These are phyloP conservation scores for Caenorhabditis zanzibari DNA, from an alignment of 2,888 invertebrate species.

Conservation along the genomic window DNA sequence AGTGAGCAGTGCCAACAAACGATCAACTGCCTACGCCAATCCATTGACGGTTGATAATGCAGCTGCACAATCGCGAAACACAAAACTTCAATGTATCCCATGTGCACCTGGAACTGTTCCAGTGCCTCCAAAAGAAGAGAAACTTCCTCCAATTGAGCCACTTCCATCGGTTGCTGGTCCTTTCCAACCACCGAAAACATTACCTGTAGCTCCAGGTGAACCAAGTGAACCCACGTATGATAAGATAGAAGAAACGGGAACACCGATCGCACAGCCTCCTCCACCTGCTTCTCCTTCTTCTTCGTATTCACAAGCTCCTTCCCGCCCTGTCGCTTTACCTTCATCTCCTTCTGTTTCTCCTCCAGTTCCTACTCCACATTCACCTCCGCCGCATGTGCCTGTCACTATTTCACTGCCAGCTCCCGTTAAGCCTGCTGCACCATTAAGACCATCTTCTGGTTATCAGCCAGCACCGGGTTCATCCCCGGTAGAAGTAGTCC, in stretches of 20 bases:
- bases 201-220: constrained; percentile 58
- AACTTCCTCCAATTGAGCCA: constrained; percentile 55
- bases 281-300: constrained; percentile 31
- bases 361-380: constrained; percentile 3
- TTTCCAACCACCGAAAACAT: constrained; percentile 50
- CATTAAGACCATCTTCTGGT: constrained; percentile 6
- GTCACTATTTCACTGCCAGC: constrained; percentile 38
- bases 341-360: constrained; percentile 15
- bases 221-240: constrained; percentile 54
- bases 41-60: constrained; percentile 57
- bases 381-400: constrained; percentile 36
- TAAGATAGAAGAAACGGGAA: constrained; percentile 43
- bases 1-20: constrained; percentile 35
- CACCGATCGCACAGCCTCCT: constrained; percentile 35
- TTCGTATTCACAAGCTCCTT: constrained; percentile 26
- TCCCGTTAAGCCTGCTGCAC: constrained; percentile 20
- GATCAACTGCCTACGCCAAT: constrained; percentile 43
- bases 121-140: constrained; percentile 53
- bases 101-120: constrained; percentile 55
- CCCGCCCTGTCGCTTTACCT: constrained; percentile 15
- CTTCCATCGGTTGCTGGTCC: constrained; percentile 57
- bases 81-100: constrained; percentile 62
- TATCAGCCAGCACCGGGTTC: constrained; percentile 1
- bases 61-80: constrained; percentile 60
- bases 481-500: neutral